phyloP scores from a whole-genome alignment of 2,888 invertebrate species.

The Melipona bicolor region DNA sequence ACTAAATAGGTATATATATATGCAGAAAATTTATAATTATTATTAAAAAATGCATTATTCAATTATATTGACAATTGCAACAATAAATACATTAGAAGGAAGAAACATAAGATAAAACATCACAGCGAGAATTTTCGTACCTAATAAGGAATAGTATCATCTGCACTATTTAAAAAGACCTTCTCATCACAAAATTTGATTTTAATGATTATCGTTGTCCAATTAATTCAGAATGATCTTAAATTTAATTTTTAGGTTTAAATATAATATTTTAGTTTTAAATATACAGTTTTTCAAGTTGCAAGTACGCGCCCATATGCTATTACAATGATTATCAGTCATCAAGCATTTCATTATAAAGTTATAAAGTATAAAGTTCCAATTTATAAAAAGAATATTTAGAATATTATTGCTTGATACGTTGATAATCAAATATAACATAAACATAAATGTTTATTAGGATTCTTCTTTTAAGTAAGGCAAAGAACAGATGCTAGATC shows the following conservation, averaged over 20 bases:
- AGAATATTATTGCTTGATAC: too few relatives aligned
- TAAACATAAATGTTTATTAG: too few relatives aligned
- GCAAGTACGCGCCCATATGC: background rate
- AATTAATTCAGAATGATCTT: background rate
- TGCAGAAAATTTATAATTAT: too few relatives aligned
- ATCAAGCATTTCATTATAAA: too few relatives aligned
- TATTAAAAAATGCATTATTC: too few relatives aligned
- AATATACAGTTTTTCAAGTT: background rate
- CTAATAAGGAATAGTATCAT: background rate
- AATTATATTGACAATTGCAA: background rate
- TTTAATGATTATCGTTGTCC: background rate
- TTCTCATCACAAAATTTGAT: slow-evolving; percentile 1
- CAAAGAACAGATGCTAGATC: too few relatives aligned
- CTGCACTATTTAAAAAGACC: background rate
- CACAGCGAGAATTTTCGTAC: background rate
- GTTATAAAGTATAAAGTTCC: too few relatives aligned
- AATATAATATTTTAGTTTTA: background rate
- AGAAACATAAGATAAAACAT: background rate
- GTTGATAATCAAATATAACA: too few relatives aligned
- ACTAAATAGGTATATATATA: background rate
- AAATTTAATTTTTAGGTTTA: too few relatives aligned
- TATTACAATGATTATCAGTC: background rate
- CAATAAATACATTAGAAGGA: background rate
- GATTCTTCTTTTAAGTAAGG: too few relatives aligned
- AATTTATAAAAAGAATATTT: too few relatives aligned